Evolutionary conservation across 2,888 invertebrate genomes (phyloP), one percentile per base, ranked within the genome.

Genomic region (Cryptocephalus primarius): DNA sequence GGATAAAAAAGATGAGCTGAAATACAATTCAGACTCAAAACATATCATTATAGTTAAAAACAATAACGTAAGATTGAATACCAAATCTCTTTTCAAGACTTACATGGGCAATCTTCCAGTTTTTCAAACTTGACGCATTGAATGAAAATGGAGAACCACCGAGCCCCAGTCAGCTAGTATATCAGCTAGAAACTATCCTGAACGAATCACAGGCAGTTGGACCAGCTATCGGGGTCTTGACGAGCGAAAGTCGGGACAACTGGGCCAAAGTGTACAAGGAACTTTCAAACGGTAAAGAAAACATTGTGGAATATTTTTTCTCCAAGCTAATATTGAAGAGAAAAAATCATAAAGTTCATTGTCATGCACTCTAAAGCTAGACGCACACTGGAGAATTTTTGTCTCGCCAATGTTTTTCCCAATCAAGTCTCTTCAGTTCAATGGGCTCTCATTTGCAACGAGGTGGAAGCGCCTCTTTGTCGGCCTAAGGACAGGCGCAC

Each of bases 11-110:
- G 93, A 92, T 66, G 65, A 68, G 36, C 66, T 88, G 43, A 75
- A 78, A 40, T 86, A 75, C 57, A 80, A 85, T 60, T 75, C 76
- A 3, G 64, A 72, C 38, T 79, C 82, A 13, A 75, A 76, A 50
- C 85, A 93, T 66, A 77, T 91, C 36, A 79, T 83, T n/a, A 82
- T 93, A 13, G 77, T 82, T 4, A 83, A 83, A 63, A 92, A 90
- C 63, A 89, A 90, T 69, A 80, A 89, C 67, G 90, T 90, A 75
- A 78, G 80, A 34, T 22, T 22, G 22, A 22, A 22, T 22, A 6
- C 3, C 22, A 22, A 22, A 22, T 22, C 3, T 6, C 22, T 22
- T 22, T 6, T 33, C 9, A 38, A n/a, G 43, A 14, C 31, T 44
- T 43, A 36, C 43, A 41, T 22, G 2, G 22, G 2, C 3, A 2